Conservation (phyloP, 2,888 invertebrate species). For the Chaetoderma sp. region DNA sequence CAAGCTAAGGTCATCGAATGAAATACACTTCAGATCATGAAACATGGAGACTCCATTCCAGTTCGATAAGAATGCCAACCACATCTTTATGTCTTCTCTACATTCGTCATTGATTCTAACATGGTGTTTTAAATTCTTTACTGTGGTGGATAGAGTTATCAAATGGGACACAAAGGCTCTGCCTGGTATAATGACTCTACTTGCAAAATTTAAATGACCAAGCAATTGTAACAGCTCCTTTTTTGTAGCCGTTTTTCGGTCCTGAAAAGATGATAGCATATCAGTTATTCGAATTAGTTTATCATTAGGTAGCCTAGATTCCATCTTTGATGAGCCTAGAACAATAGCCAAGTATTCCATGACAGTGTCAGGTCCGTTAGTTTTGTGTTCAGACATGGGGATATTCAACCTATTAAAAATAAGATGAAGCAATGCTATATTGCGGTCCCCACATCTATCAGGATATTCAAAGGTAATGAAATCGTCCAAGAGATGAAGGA, state of each 20-base stretch:
- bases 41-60: constrained; percentile 20
- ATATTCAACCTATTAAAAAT: constrained; percentile 20
- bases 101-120: constrained; percentile 22
- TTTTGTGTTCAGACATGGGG: constrained; percentile 27
- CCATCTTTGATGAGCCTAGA: constrained; percentile 26
- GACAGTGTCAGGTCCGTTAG: constrained; percentile 20
- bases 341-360: constrained; percentile 32
- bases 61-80: constrained; percentile 7
- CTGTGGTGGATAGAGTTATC: constrained; percentile 13
- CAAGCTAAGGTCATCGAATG: too few relatives aligned
- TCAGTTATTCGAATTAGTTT: constrained; percentile 20
- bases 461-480: constrained; percentile 22
- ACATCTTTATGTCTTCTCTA: constrained; percentile 25
- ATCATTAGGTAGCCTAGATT: constrained; percentile 24
- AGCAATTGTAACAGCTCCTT: constrained; percentile 21
- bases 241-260: constrained; percentile 25
- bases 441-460: background rate
- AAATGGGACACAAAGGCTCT: constrained; percentile 32
- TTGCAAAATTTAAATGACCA: constrained; percentile 29
- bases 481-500: constrained; percentile 26
- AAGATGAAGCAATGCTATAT: constrained; percentile 4
- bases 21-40: background rate
- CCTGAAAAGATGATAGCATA: constrained; percentile 3
- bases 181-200: constrained; percentile 28
- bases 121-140: constrained; percentile 14